Conservation (phyloP, 2,888 invertebrate genomes). For the Aethes cnicana region DNA sequence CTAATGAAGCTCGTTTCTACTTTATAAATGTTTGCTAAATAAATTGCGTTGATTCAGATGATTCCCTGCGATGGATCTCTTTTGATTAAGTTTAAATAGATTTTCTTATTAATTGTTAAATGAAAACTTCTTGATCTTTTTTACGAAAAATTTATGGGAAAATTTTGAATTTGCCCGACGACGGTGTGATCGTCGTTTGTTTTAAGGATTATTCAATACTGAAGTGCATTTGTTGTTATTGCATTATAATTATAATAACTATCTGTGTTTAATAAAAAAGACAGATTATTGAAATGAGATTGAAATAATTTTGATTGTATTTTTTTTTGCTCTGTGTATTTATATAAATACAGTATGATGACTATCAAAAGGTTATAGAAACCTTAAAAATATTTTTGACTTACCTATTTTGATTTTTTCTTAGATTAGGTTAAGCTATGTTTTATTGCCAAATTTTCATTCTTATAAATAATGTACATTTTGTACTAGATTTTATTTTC, state of each 20-base stretch:
- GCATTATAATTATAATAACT: slow-evolving; percentile 7
- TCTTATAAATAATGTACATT: slow-evolving; percentile 36
- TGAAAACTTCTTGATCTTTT: slow-evolving; percentile 36
- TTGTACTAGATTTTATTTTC: slow-evolving; percentile 47
- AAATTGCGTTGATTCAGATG: slow-evolving; percentile 31
- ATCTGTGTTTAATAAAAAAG: slow-evolving; percentile 11
- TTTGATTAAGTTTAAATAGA: slow-evolving; percentile 33
- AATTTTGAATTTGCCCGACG: slow-evolving; percentile 59
- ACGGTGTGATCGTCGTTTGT: slow-evolving; percentile 42
- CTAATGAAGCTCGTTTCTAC: slow-evolving; percentile 17
- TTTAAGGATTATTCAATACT: slow-evolving; percentile 42
- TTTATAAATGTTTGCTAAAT: slow-evolving; percentile 38
- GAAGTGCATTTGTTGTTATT: slow-evolving; percentile 46
- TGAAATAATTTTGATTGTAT: slow-evolving; percentile 8
- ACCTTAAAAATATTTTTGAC: slow-evolving; percentile 2
- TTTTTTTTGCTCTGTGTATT: not conserved
- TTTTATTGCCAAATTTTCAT: slow-evolving; percentile 20
- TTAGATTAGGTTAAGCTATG: slow-evolving; percentile 7
- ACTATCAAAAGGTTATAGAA: not conserved
- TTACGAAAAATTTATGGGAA: slow-evolving; percentile 51
- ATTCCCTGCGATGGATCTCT: slow-evolving; percentile 55
- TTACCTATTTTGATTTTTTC: not conserved
- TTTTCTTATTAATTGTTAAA: slow-evolving; percentile 33
- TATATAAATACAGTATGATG: not conserved
- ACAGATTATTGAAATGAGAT: not conserved